Evolutionary conservation across 2,888 invertebrate genomes (phyloP).

Genomic region (Sericinus montela): DNA sequence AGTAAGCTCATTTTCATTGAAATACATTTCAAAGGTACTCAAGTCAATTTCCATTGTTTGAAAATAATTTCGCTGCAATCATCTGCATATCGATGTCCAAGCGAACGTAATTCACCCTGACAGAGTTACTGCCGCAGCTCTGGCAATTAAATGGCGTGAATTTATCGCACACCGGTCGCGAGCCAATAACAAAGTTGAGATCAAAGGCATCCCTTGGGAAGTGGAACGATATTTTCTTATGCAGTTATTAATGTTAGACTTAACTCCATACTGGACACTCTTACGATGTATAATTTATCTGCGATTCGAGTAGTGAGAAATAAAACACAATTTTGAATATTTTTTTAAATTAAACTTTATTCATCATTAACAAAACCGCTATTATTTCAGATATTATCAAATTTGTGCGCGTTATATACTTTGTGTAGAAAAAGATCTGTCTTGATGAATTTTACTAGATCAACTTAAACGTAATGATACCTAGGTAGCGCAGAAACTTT

Average conservation of each 20-base stretch:
- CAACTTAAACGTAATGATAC: no score
- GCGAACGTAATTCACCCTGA: conserved; percentile 22
- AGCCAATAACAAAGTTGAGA: conserved; percentile 39
- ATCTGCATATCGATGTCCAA: conserved; percentile 30
- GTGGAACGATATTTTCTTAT: conserved; percentile 27
- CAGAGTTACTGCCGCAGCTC: conserved; percentile 42
- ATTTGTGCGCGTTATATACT: no score
- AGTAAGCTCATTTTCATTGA: no score
- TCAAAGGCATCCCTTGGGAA: conserved; percentile 44
- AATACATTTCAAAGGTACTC: no score
- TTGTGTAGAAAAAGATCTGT: no score
- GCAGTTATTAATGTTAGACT: conserved; percentile 26
- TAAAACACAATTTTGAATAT: neutral
- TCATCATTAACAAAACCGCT: no score
- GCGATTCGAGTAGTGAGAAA: neutral
- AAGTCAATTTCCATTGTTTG: conserved; percentile 27
- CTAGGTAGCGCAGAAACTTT: no score
- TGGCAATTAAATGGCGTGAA: conserved; percentile 43
- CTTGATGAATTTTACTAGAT: no score
- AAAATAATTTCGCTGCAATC: conserved; percentile 34
- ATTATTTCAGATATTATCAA: no score
- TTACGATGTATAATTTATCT: conserved; percentile 8
- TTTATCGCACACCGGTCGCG: conserved; percentile 38
- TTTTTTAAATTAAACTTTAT: neutral
- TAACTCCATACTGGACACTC: conserved; percentile 19